phyloP scores from a whole-genome alignment of 2,113 vertebrate genomes.

The Muntiacus reevesi region DNA sequence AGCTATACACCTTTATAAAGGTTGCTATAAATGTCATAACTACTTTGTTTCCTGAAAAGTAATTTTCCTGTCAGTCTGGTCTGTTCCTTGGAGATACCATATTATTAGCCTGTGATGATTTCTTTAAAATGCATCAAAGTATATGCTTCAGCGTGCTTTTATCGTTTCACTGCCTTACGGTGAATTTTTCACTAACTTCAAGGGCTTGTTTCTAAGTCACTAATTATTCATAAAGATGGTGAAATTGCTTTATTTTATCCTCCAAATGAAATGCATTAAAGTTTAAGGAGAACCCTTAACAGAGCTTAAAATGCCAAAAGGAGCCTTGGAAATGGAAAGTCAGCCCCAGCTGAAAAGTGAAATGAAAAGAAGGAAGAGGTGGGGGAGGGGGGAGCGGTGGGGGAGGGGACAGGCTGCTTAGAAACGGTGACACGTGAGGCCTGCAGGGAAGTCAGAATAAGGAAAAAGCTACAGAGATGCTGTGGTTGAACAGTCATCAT shows the following conservation, averaged over 20 bases:
- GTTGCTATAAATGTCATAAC: constrained; percentile 64
- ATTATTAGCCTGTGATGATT: constrained; percentile 54
- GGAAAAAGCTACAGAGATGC: no score
- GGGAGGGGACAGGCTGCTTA: neutral
- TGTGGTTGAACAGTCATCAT: accelerated
- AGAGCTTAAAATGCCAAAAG: constrained; percentile 58
- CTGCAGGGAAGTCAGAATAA: neutral
- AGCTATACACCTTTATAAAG: constrained; percentile 52
- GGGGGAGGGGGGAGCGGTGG: accelerated
- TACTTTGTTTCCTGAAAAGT: constrained; percentile 62
- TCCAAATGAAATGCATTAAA: constrained; percentile 52
- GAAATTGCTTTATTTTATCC: constrained; percentile 53
- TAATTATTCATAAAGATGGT: constrained; percentile 61
- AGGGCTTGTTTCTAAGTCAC: constrained; percentile 53
- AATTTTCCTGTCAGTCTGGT: constrained; percentile 66
- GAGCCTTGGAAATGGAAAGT: constrained; percentile 28
- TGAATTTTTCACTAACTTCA: constrained; percentile 31
- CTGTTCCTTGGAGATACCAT: constrained; percentile 46
- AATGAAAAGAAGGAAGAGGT: neutral
- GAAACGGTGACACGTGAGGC: neutral
- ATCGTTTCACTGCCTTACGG: constrained; percentile 13
- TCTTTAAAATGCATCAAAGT: constrained; percentile 63
- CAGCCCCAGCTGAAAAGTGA: constrained; percentile 27
- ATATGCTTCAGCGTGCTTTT: constrained; percentile 26
- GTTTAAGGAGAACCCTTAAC: constrained; percentile 49